Evolutionary conservation across 30 jellyfish, hydroid and myxozoan genomes (phyloP).

Genomic region (Pseudorhiza aurosa): DNA sequence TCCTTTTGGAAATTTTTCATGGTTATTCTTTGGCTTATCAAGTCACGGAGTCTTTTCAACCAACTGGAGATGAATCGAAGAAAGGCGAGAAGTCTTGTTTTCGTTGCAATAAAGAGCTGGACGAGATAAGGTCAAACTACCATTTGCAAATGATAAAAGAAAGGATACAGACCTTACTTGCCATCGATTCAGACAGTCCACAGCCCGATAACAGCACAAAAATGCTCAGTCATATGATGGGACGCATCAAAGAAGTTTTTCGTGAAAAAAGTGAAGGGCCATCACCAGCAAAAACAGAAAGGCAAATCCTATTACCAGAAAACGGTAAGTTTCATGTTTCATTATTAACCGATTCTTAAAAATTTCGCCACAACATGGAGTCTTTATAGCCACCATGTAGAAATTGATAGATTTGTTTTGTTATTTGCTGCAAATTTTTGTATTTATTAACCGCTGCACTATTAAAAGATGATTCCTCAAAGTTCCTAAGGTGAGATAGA

Average conservation of each 20-base stretch:
- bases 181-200: conserved; percentile 4
- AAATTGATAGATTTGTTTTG: too few species aligned
- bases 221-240: neutral
- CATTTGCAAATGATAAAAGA: conserved; percentile 18
- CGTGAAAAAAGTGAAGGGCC: neutral
- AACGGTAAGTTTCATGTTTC: conserved; percentile 1
- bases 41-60: neutral
- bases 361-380: too few species aligned
- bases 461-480: too few species aligned
- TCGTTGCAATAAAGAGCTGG: conserved; percentile 13
- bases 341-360: too few species aligned
- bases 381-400: too few species aligned
- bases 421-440: too few species aligned
- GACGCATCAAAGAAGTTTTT: neutral
- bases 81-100: neutral
- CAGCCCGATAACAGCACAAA: neutral
- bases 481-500: too few species aligned
- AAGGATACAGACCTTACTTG: conserved; percentile 15
- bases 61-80: neutral
- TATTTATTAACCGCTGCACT: too few species aligned
- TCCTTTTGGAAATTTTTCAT: neutral
- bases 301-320: conserved; percentile 11
- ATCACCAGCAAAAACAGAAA: neutral
- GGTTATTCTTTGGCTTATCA: neutral
- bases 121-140: neutral